phyloP scores from a whole-genome alignment of 2,888 invertebrate species.

The Athalia circularis region DNA sequence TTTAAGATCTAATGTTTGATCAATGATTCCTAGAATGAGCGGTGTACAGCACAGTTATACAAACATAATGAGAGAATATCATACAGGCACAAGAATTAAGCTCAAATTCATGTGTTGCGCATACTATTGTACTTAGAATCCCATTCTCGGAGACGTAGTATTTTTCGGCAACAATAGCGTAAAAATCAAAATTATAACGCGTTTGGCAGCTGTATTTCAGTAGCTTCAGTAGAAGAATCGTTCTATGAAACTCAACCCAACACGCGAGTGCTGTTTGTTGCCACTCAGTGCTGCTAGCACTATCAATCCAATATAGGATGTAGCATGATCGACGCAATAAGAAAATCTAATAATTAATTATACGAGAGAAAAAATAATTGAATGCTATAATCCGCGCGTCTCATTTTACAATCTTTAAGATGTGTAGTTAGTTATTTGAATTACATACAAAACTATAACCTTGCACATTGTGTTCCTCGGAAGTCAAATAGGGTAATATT shows the following conservation, averaged over 20 bases:
- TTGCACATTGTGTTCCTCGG: constrained; percentile 25
- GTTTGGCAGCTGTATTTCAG: too few relatives aligned
- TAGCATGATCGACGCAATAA: too few relatives aligned
- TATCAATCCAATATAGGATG: too few relatives aligned
- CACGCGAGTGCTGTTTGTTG: too few relatives aligned
- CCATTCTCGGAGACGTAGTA: not conserved
- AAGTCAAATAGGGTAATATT: constrained; percentile 37
- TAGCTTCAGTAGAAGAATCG: too few relatives aligned
- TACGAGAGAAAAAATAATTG: too few relatives aligned
- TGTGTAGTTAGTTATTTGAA: constrained; percentile 5
- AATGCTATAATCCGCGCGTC: not conserved
- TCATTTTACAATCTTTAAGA: not conserved
- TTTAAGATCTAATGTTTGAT: constrained; percentile 24
- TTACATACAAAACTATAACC: constrained; percentile 21
- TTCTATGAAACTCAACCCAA: too few relatives aligned
- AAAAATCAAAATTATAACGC: too few relatives aligned
- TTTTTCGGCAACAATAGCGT: too few relatives aligned
- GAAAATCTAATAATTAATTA: too few relatives aligned
- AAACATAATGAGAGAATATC: constrained; percentile 29
- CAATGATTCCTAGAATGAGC: constrained; percentile 40
- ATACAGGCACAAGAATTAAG: constrained; percentile 28
- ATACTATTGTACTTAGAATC: not conserved
- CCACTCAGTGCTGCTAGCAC: too few relatives aligned
- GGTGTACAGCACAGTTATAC: constrained; percentile 28
- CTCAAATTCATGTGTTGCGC: constrained; percentile 17